Base-by-base conservation (phyloP, 2,113 vertebrate genomes). In the Sterna hirundo region DNA sequence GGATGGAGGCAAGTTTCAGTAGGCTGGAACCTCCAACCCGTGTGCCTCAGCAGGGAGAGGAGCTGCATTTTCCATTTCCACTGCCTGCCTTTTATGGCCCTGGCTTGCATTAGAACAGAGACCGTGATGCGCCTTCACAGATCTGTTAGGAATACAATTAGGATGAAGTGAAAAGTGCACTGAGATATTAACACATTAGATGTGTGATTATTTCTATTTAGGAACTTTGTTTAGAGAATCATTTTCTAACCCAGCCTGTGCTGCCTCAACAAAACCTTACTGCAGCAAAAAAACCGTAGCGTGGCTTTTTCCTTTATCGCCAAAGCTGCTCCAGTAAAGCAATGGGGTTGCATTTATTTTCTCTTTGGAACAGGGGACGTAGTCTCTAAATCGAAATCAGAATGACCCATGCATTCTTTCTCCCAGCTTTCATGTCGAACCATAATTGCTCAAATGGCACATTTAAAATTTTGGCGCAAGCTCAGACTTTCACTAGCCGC, bases 331-430 rank as follows among this genome's bases (percentile, higher is more conserved):
- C 78, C 86, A 90, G 70, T 66, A 88, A 90, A 93, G 97, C 95
- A 68, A 62, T 60, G 95, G 84, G 71, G 90, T 74, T 82, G 93
- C 78, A 23, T 91, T 96, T 96, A 95, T 96, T 96, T 96, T 90
- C 93, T 96, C 95, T 96, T 96, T 96, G 96, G 94, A 96, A 91
- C 96, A 40, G 89, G 90, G 87, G 81, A 93, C 94, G 64, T 70
- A 70, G 96, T 91, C 91, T 94, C 78, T 97, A 96, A 95, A 96
- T 97, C 93, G 75, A 90, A 86, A 97, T 95, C 95, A 96, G 96
- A 97, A 96, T 97, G 97, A 97, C 97, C 96, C 62, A 29, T 64
- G 95, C 89, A 96, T 96, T 95, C 96, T 96, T 88, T 96, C 95
- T 97, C 93, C 87, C 96, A 95, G 95, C 85, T 96, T 94, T 97